Conservation (phyloP, 2,113 vertebrate genomes). For the Marmota flaviventris region DNA sequence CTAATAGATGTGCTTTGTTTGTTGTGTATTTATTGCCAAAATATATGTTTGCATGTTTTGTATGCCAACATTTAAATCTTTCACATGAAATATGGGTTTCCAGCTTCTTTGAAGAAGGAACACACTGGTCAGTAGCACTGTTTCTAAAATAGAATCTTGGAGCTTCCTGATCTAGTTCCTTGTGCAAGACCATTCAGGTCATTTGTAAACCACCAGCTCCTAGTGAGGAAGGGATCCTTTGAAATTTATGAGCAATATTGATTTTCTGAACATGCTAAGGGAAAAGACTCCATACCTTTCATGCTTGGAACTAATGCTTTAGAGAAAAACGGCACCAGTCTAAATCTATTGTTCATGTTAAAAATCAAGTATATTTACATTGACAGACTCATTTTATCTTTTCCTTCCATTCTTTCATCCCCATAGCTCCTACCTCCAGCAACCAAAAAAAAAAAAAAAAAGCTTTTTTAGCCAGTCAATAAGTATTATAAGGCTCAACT, state of each 20-base stretch:
- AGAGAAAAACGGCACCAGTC: neutral
- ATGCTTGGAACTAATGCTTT: neutral
- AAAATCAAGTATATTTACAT: constrained; percentile 42
- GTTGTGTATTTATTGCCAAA: neutral
- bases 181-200: neutral
- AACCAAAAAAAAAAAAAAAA: constrained; percentile 38
- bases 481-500: neutral
- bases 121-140: neutral
- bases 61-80: neutral
- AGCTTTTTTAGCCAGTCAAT: neutral
- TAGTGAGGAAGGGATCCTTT: neutral
- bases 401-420: neutral
- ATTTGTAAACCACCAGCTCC: neutral
- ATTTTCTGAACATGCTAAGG: constrained; percentile 17
- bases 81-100: neutral
- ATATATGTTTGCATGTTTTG: neutral
- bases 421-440: neutral
- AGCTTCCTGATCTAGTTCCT: neutral
- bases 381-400: neutral
- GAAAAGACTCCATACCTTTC: neutral
- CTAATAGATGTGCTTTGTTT: neutral
- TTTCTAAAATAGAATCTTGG: neutral
- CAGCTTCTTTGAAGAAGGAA: neutral
- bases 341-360: constrained; percentile 33
- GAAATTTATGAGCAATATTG: constrained; percentile 43